These are phyloP conservation scores for Paraescarpia echinospica DNA, from an alignment of 1,140 invertebrate species.

Conservation along the genomic window DNA sequence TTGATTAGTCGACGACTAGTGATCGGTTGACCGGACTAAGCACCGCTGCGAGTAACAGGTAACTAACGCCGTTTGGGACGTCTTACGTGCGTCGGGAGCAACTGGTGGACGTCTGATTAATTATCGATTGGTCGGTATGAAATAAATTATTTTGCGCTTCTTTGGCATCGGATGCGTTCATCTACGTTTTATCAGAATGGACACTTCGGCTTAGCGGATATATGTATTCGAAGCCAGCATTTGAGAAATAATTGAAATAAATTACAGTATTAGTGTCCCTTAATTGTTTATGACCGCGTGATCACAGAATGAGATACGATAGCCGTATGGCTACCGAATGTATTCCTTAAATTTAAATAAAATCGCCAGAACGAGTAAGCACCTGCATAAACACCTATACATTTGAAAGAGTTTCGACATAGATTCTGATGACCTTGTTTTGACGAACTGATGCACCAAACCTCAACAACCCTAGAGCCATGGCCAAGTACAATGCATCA, in stretches of 20 bases:
- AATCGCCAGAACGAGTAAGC: background rate
- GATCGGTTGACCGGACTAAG: background rate
- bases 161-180: background rate
- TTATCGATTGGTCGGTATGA: background rate
- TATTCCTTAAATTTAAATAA: background rate
- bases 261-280: background rate
- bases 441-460: background rate
- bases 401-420: background rate
- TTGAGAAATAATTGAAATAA: background rate
- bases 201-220: background rate
- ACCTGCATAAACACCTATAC: background rate
- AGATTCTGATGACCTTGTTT: background rate
- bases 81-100: background rate
- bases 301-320: background rate
- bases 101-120: background rate
- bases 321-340: background rate
- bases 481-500: background rate
- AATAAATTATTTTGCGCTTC: background rate
- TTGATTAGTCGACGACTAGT: background rate
- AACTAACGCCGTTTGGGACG: background rate
- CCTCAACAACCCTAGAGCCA: background rate
- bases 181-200: background rate
- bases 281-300: background rate
- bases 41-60: background rate
- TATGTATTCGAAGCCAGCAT: no score